A percentile compares a stretch with the other conserved stretches of the same genome.
phyloP scores from a whole-genome alignment of 1,140 invertebrate genomes.

The Drosophila equinoxialis region DNA sequence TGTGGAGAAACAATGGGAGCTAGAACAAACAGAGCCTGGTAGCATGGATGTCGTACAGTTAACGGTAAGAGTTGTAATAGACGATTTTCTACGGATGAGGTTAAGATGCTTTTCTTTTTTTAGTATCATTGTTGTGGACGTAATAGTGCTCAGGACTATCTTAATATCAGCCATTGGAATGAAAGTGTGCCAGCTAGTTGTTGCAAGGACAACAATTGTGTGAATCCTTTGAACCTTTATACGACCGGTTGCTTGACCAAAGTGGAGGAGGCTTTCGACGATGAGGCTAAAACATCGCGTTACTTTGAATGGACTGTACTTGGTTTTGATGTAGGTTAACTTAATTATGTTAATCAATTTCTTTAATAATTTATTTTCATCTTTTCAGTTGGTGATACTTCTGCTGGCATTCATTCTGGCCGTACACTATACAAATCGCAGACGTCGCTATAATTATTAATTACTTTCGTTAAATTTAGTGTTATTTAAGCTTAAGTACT shows the following conservation, averaged over 20 bases:
- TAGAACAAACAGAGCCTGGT: conserved; percentile 58
- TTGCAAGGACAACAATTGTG: conserved; percentile 62
- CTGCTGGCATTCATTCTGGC: conserved; percentile 63
- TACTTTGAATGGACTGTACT: conserved; percentile 70
- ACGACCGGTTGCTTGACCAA: conserved; percentile 82
- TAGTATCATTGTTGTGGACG: conserved; percentile 88
- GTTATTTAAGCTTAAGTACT: conserved; percentile 29
- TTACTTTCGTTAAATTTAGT: background rate
- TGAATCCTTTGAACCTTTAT: conserved; percentile 82
- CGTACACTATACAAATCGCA: conserved; percentile 72
- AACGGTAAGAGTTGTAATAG: conserved; percentile 33
- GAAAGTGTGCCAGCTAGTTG: conserved; percentile 80
- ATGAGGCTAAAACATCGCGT: conserved; percentile 82
- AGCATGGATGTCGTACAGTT: conserved; percentile 69
- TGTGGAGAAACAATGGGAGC: conserved; percentile 59
- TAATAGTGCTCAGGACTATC: conserved; percentile 83
- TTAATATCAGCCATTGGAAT: conserved; percentile 52
- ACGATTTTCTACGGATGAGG: background rate
- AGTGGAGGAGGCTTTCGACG: conserved; percentile 83
- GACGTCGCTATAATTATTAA: conserved; percentile 65
- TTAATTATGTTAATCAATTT: background rate
- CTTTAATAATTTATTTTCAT: conserved; percentile 5
- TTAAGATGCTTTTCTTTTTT: background rate
- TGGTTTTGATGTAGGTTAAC: conserved; percentile 61
- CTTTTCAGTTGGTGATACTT: conserved; percentile 55